Conservation (phyloP, 92 coral and sea anemone species). For the Palythoa grandis region DNA sequence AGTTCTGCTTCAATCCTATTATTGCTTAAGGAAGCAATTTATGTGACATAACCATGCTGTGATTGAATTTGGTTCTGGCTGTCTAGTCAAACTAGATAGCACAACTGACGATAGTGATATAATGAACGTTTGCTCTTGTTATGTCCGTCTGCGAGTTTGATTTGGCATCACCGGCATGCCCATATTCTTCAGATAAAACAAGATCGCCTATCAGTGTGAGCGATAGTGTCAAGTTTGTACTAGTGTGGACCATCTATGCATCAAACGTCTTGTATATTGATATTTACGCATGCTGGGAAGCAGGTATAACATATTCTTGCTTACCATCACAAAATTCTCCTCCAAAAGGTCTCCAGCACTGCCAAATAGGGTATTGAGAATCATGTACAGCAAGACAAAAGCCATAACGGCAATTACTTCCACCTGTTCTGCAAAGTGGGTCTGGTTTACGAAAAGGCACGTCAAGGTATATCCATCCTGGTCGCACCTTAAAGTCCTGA, state of each 20-base stretch:
- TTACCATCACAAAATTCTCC: slow-evolving; percentile 14
- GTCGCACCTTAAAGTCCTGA: not conserved
- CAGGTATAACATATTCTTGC: not conserved
- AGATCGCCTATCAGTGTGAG: too few relatives aligned
- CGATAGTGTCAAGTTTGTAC: too few relatives aligned
- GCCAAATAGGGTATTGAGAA: not conserved
- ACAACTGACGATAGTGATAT: too few relatives aligned
- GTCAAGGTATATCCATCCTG: not conserved
- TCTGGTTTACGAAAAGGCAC: not conserved
- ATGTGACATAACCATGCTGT: too few relatives aligned
- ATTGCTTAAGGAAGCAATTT: too few relatives aligned
- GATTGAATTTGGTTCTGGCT: too few relatives aligned
- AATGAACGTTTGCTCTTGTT: too few relatives aligned
- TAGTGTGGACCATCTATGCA: not conserved
- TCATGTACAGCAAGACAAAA: not conserved
- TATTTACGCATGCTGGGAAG: not conserved
- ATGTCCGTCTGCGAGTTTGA: too few relatives aligned
- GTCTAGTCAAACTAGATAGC: too few relatives aligned
- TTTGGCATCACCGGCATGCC: too few relatives aligned
- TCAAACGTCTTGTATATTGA: not conserved
- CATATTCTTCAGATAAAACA: too few relatives aligned
- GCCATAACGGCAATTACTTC: not conserved
- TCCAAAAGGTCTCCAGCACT: not conserved
- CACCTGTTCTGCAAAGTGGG: not conserved
- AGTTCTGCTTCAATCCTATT: too few relatives aligned